A percentile compares a stretch with the other conserved stretches of the same genome.
Conservation (phyloP, 1,140 invertebrate genomes). For the Vanessa tameamea region DNA sequence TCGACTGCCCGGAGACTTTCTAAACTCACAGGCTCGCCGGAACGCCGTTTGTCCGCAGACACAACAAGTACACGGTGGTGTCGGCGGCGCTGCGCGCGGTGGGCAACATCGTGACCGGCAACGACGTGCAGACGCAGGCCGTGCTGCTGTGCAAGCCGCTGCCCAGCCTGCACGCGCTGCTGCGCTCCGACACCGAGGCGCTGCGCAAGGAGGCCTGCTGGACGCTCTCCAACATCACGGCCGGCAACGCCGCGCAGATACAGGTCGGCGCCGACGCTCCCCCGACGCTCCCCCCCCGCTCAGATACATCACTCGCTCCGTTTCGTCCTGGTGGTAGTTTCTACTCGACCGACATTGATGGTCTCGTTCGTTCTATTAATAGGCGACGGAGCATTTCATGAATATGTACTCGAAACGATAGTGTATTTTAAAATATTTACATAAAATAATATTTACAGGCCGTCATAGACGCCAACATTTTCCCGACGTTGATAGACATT, state of each 20-base stretch:
- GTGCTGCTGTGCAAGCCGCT: constrained; percentile 95
- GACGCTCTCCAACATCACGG: constrained; percentile 99
- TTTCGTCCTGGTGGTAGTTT: no score
- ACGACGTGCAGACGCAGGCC: constrained; percentile 98
- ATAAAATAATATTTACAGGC: constrained; percentile 82
- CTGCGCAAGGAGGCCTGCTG: constrained; percentile 98
- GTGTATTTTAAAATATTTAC: not conserved
- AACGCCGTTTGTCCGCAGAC: constrained; percentile 80
- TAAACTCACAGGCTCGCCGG: no score
- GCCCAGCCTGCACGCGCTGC: constrained; percentile 90
- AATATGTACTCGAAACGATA: no score
- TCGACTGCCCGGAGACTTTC: no score
- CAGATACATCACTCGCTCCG: no score
- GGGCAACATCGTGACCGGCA: constrained; percentile 98
- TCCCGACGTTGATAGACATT: constrained; percentile 95
- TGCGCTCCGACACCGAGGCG: constrained; percentile 90
- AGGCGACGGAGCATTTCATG: no score
- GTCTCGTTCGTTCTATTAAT: no score
- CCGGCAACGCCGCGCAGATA: constrained; percentile 94
- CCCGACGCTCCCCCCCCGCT: no score
- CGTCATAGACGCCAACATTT: constrained; percentile 97
- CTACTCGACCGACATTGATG: not conserved
- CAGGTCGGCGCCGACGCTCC: constrained; percentile 41
- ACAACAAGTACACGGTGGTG: constrained; percentile 94
- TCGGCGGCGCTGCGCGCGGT: constrained; percentile 97